A percentile compares a stretch with the other conserved stretches of the same genome.
These are phyloP conservation scores for Perdix hodgsoniae DNA, from an alignment of 2,797 vertebrate species.

Conservation along the genomic window DNA sequence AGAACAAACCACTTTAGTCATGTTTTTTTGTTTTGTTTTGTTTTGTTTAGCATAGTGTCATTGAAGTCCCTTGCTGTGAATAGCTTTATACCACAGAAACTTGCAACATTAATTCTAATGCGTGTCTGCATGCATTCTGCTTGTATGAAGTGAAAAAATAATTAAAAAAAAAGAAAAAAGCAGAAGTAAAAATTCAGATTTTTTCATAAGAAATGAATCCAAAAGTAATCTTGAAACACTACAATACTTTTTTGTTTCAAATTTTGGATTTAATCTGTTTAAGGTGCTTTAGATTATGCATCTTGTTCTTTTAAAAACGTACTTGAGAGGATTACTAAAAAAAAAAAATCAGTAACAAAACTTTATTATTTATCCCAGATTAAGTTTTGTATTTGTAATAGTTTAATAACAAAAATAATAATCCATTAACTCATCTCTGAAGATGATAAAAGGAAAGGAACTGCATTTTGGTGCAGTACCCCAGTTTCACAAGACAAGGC, in stretches of 20 bases:
- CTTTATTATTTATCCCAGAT: not conserved
- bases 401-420: not conserved
- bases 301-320: not conserved
- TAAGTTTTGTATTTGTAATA: not conserved
- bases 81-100: constrained; percentile 36
- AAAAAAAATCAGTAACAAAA: not conserved
- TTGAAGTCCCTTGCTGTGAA: constrained; percentile 19
- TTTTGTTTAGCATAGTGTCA: constrained; percentile 57
- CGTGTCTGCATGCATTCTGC: not conserved
- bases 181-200: not conserved
- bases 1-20: constrained; percentile 37
- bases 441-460: not conserved
- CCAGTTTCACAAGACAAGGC: not conserved
- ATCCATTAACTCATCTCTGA: rapidly evolving
- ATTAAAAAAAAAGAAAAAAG: not conserved
- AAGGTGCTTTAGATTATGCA: not conserved
- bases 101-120: not conserved
- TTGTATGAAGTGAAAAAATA: not conserved
- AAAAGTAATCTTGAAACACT: not conserved
- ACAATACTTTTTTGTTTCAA: not conserved
- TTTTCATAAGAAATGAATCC: not conserved
- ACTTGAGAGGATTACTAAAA: not conserved
- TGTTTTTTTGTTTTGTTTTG: constrained; percentile 38
- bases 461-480: not conserved
- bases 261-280: not conserved